phyloP scores from a whole-genome alignment of 1,140 invertebrate species.

The Harlomillsia oculata region DNA sequence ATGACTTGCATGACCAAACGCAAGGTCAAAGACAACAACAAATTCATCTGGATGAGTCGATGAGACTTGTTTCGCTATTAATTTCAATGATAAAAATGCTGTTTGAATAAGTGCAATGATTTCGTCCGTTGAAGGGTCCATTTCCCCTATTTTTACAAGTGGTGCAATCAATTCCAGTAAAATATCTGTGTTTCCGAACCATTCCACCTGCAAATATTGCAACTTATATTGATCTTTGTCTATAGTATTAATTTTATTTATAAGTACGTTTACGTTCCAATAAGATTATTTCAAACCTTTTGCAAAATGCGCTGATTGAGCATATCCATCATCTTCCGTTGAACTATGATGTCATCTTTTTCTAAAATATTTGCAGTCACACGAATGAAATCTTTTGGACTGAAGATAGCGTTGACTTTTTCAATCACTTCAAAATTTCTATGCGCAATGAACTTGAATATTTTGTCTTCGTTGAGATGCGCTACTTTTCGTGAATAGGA shows the following conservation, averaged over 20 bases:
- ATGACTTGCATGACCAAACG: constrained; percentile 7
- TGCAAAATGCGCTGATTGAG: constrained; percentile 26
- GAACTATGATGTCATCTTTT: constrained; percentile 17
- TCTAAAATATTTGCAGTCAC: constrained; percentile 13
- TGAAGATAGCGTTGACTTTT: constrained; percentile 26
- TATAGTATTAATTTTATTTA: no score
- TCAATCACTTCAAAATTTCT: constrained; percentile 33
- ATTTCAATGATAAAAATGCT: constrained; percentile 66
- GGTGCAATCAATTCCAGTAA: constrained; percentile 54
- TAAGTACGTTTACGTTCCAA: background rate
- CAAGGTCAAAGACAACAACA: constrained; percentile 20
- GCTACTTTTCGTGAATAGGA: constrained; percentile 17
- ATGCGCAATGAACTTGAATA: constrained; percentile 20
- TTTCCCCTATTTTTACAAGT: constrained; percentile 43
- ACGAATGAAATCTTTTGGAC: constrained; percentile 24
- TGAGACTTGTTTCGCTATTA: constrained; percentile 61
- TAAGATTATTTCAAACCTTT: constrained; percentile 8
- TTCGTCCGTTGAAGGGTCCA: constrained; percentile 42
- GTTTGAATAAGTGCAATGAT: constrained; percentile 63
- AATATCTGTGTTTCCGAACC: constrained; percentile 24
- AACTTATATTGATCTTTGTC: no score
- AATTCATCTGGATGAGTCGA: constrained; percentile 53
- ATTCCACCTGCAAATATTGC: constrained; percentile 23
- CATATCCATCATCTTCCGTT: constrained; percentile 30
- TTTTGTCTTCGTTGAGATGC: constrained; percentile 23